Base-by-base conservation (phyloP, 1,140 invertebrate genomes). In the Bombus pascuorum region DNA sequence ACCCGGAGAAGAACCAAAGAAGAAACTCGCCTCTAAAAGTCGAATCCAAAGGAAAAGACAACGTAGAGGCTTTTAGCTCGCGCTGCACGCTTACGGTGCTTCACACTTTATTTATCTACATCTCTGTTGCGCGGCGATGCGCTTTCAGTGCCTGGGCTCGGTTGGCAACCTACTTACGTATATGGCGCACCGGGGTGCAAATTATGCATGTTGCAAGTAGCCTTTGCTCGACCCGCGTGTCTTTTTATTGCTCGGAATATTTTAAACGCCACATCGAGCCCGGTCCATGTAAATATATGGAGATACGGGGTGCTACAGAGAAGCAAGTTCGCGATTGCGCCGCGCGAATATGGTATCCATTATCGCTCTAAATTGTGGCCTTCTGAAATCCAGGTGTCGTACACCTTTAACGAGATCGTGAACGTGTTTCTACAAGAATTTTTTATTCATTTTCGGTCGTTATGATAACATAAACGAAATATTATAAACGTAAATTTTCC, bases 41-140 rank as follows among this genome's bases (percentile, higher is more conserved):
- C 62, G 62, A 65, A 65, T n/a, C 5, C 62, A 44, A 39, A 65
- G 53, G 42, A n/a, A 85, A 71, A 39, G 72, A 34, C 72, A 62
- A 83, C 86, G 74, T 47, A 76, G 47, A 47, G 42, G 66, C 66
- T 68, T 66, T 89, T 85, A 71, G 39, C 34, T 34, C 53, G 28
- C 65, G 68, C 74, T 62, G 74, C 89, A 88, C 81, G 83, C 82
- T 88, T 86, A 81, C 85, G 82, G 85, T 3, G 88, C 76, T 91
- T 92, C 91, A 83, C 92, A 90, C 89, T 88, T 92, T 92, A 92
- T 92, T 93, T 93, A 93, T 93, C 92, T 91, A 85, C 88, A 91
- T 92, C 90, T 90, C 70, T 77, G 65, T 76, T 72, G 68, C 74
- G 34, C 66, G 44, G 70, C 34, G 65, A 71, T 28, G 62, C 81